Conservation (phyloP, 2,888 invertebrate species). For the Campoletis raptor region DNA sequence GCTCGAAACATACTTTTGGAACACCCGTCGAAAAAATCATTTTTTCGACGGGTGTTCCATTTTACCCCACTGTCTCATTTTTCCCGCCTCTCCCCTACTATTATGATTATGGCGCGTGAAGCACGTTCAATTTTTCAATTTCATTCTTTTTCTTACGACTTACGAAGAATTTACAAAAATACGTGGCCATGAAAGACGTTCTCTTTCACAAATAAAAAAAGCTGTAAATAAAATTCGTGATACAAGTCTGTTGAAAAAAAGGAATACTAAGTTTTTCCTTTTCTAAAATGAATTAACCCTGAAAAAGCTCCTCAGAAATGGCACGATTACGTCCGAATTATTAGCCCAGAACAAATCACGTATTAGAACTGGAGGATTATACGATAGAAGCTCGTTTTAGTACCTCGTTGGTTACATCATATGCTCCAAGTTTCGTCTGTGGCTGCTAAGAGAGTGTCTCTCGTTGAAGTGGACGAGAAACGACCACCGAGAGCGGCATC, state of each 20-base stretch:
- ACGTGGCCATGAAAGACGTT: too few species aligned
- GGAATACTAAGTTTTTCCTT: neutral
- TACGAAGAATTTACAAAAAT: too few species aligned
- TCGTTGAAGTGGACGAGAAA: conserved; percentile 18
- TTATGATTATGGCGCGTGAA: too few species aligned
- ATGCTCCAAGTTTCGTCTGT: conserved; percentile 9
- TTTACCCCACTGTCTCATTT: too few species aligned
- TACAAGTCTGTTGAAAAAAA: neutral
- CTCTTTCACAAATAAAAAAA: too few species aligned
- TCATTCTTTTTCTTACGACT: too few species aligned
- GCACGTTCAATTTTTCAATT: too few species aligned
- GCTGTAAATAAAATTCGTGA: too few species aligned
- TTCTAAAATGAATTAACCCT: neutral
- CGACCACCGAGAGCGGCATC: conserved; percentile 15
- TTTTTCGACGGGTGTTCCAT: too few species aligned
- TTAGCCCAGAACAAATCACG: neutral
- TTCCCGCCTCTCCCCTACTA: too few species aligned
- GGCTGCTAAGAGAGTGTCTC: conserved; percentile 33
- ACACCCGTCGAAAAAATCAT: too few species aligned
- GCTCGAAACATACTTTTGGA: too few species aligned
- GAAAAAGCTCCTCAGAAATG: neutral
- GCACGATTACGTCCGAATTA: neutral
- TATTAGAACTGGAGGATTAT: neutral
- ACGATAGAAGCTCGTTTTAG: neutral
- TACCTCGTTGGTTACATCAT: conserved; percentile 17